Evolutionary conservation across 1,140 invertebrate genomes (phyloP), one percentile per base, ranked within the genome.

Genomic region (Leptonema lineaticorne): DNA sequence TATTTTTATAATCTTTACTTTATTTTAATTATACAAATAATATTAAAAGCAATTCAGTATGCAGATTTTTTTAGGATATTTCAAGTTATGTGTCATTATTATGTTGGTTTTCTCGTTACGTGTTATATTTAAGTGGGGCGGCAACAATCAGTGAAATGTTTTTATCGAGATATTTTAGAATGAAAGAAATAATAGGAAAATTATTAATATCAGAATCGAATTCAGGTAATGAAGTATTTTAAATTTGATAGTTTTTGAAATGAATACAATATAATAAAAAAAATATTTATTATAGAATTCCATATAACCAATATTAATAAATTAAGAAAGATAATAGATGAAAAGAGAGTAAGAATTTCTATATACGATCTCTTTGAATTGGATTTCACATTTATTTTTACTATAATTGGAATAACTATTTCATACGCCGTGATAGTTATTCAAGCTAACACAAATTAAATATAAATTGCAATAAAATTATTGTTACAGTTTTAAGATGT

Each of bases 121-220:
- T 45, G 11, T 14, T 62, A 14, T 45, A 45, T n/a, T 45, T 45
- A 27, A 5, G 33, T 45, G 16, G 6, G 3, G 59, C 59, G 0
- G n/a, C n/a, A 14, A 30, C 14, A 8, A 14, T 45, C 29, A 7
- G 33, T 9, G 33, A 62, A 24, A 1, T 62, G 16, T 62, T 45
- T 30, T 1, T 45, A n/a, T 6, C 45, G 8, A 37, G 46, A 24
- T 26, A 8, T 8, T 8, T 4, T 4, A 45, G 37, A 27, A 45
- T 33, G 26, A 62, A 45, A 22, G 26, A 62, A 27, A n/a, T 62
- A 4, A n/a, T 62, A 1, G 59, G 33, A 45, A 62, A 62, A 62
- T 18, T 26, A 1, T 16, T 62, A 6, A 59, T 59, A 33, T 22
- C 50, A 3, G 37, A 9, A 8, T 14, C 1, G 20, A 37, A 59